These are phyloP conservation scores for Omphaloscelis lunosa DNA, from an alignment of 2,888 invertebrate genomes.

Conservation along the genomic window DNA sequence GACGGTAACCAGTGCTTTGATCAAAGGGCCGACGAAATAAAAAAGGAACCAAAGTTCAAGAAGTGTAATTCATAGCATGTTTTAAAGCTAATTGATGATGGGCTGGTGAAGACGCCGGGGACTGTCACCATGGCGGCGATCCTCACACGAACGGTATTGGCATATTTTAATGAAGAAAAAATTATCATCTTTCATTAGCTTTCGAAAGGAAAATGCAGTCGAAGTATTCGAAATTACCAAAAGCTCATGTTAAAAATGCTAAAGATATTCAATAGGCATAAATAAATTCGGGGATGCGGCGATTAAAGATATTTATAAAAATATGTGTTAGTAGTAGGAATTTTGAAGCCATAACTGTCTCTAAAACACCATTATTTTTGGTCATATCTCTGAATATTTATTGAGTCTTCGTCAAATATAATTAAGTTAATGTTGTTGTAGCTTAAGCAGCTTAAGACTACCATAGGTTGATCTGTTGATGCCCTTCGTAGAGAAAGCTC, in stretches of 20 bases:
- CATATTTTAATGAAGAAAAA: conserved; percentile 68
- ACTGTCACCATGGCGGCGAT: conserved; percentile 75
- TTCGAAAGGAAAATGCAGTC: conserved; percentile 71
- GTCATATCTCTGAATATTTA: conserved; percentile 35
- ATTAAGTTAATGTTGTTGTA: conserved; percentile 21
- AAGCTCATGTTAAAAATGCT: conserved; percentile 69
- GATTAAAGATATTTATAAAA: conserved; percentile 44
- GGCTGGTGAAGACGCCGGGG: conserved; percentile 62
- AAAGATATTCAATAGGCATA: conserved; percentile 38
- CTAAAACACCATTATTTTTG: conserved; percentile 33
- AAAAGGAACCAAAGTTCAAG: conserved; percentile 64
- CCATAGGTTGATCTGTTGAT: not conserved
- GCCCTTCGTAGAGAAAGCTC: not conserved
- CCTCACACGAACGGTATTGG: conserved; percentile 71
- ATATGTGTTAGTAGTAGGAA: conserved; percentile 47
- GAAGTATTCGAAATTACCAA: conserved; percentile 71
- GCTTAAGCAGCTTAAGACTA: not conserved
- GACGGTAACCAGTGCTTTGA: conserved; percentile 75
- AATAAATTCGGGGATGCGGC: conserved; percentile 50
- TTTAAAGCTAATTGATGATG: conserved; percentile 77
- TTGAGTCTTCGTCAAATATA: conserved; percentile 14
- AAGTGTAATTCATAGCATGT: conserved; percentile 76
- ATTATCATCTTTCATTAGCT: conserved; percentile 53
- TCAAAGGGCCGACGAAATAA: conserved; percentile 72
- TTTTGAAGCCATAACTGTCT: conserved; percentile 31